Percentiles rank a stretch among this genome's conserved stretches.
phyloP scores from a whole-genome alignment of 2,113 vertebrate genomes.

The Odontesthes bonariensis region DNA sequence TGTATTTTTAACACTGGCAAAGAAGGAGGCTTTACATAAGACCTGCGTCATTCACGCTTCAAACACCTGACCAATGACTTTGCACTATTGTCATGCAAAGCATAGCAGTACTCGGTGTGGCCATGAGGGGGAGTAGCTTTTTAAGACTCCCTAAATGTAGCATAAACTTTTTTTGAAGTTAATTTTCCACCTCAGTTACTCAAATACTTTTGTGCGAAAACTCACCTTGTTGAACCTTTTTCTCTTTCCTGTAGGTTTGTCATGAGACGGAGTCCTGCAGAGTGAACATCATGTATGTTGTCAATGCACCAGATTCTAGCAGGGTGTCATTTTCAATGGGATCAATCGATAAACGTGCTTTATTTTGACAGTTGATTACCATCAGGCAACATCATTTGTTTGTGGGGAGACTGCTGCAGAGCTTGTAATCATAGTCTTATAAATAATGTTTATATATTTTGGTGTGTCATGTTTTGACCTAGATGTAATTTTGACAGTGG shows the following conservation, averaged over 20 bases:
- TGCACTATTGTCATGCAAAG: constrained; percentile 8
- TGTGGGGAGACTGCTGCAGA: constrained; percentile 33
- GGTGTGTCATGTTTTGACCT: constrained; percentile 41
- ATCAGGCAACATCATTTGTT: constrained; percentile 27
- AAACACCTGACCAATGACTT: background rate
- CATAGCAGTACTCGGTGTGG: constrained; percentile 21
- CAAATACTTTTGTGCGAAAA: background rate
- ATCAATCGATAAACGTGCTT: constrained; percentile 55
- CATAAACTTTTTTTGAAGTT: background rate
- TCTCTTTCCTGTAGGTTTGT: constrained; percentile 68
- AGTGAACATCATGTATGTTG: constrained; percentile 8
- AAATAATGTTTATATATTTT: constrained; percentile 73
- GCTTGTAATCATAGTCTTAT: constrained; percentile 57
- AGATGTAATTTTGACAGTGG: constrained; percentile 18
- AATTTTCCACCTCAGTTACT: background rate
- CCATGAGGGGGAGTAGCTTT: constrained; percentile 3
- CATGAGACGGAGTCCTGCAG: constrained; percentile 49
- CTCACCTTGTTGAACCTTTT: background rate
- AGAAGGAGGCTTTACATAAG: background rate
- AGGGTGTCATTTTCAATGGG: constrained; percentile 23
- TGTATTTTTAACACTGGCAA: background rate
- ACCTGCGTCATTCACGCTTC: background rate
- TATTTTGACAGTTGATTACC: constrained; percentile 32
- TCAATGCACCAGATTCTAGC: constrained; percentile 10
- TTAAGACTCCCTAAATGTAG: no score